phyloP scores from a whole-genome alignment of 2,113 vertebrate species.

The Gavia stellata region DNA sequence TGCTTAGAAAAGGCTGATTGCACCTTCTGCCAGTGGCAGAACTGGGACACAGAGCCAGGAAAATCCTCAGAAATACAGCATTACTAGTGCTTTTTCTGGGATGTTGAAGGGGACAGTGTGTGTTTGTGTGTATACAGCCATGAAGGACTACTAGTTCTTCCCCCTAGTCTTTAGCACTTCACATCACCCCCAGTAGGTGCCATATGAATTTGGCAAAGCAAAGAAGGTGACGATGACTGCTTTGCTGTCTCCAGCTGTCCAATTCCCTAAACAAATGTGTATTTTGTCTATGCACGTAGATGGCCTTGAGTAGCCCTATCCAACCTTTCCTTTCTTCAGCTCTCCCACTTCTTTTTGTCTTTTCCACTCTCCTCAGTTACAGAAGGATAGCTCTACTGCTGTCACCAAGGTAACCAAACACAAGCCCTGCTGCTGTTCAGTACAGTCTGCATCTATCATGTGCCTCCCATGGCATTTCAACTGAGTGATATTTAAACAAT shows the following conservation, averaged over 20 bases:
- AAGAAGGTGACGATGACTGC: neutral
- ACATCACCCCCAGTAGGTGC: neutral
- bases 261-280: neutral
- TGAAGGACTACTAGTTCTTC: neutral
- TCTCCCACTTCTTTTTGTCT: neutral
- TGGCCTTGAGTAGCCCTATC: neutral
- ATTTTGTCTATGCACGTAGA: neutral
- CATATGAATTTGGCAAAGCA: neutral
- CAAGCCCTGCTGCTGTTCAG: neutral
- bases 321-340: neutral
- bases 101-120: neutral
- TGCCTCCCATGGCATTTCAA: neutral
- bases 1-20: neutral
- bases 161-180: neutral
- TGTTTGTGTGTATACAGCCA: neutral
- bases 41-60: neutral
- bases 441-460: neutral
- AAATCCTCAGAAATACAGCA: neutral
- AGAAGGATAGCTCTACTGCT: neutral
- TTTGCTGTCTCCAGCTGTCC: neutral
- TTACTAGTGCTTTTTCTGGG: neutral
- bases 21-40: neutral
- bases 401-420: neutral
- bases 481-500: conserved; percentile 8
- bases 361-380: neutral